These are phyloP conservation scores for Telmatherina bonti DNA, from an alignment of 2,797 vertebrate species.

Conservation along the genomic window DNA sequence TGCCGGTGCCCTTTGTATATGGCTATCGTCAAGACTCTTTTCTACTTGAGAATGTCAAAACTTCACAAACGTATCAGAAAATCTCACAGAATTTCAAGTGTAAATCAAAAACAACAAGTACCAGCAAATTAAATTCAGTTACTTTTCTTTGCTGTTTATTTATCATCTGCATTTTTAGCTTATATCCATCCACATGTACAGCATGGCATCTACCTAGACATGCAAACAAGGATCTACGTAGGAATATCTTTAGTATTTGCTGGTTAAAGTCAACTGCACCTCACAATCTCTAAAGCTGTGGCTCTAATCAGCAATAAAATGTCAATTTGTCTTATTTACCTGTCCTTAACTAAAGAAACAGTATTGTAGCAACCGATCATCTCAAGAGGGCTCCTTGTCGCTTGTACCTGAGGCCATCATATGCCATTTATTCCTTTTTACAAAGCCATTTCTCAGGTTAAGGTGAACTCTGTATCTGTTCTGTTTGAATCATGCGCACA, in stretches of 20 bases:
- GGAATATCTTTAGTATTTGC: not conserved
- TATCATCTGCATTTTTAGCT: constrained; percentile 17
- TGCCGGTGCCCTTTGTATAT: constrained; percentile 9
- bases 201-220: not conserved
- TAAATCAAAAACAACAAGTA: not conserved
- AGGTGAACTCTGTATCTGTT: constrained; percentile 22
- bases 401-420: constrained; percentile 22
- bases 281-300: not conserved
- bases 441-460: constrained; percentile 37
- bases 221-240: constrained; percentile 2
- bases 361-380: constrained; percentile 36
- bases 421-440: constrained; percentile 41
- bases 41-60: not conserved
- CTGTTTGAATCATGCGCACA: constrained; percentile 16
- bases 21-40: not conserved
- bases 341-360: constrained; percentile 30
- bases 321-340: constrained; percentile 24
- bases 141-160: not conserved
- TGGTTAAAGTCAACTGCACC: constrained; percentile 1
- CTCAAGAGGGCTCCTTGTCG: constrained; percentile 23
- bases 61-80: not conserved
- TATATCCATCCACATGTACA: too few relatives aligned
- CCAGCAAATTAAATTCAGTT: not conserved
- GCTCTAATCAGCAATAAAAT: constrained; percentile 31
- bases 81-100: not conserved